Percentiles rank a stretch among this genome's conserved stretches.
Conservation (phyloP, 2,888 invertebrate genomes). For the Muscina levida region DNA sequence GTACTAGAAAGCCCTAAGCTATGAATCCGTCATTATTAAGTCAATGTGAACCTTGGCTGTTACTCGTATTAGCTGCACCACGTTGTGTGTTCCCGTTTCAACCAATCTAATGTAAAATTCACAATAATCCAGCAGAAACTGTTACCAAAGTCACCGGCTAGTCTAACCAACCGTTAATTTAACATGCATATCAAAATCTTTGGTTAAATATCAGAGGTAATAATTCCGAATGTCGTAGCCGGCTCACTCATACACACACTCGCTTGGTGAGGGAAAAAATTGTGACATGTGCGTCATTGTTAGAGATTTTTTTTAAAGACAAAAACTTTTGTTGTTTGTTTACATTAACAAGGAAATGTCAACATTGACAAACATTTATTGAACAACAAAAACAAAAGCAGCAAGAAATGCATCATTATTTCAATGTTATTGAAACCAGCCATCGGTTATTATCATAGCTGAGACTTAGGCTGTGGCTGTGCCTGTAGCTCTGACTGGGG, state of each 20-base stretch:
- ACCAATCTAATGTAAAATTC: too few species aligned
- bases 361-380: constrained; percentile 52
- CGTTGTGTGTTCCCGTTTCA: too few species aligned
- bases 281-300: constrained; percentile 5
- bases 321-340: constrained; percentile 32
- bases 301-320: neutral
- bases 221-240: neutral
- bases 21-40: too few species aligned
- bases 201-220: constrained; percentile 1
- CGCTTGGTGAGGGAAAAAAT: too few species aligned
- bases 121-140: too few species aligned
- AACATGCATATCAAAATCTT: constrained; percentile 36
- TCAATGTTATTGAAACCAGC: constrained; percentile 65
- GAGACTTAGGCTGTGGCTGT: neutral
- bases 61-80: too few species aligned
- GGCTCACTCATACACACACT: neutral
- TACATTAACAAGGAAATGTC: constrained; percentile 61
- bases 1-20: too few species aligned
- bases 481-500: constrained; percentile 19
- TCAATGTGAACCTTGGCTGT: too few species aligned
- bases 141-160: too few species aligned
- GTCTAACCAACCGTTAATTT: neutral
- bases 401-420: constrained; percentile 74
- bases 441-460: neutral
- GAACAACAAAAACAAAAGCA: constrained; percentile 14